Evolutionary conservation across 92 coral and sea anemone species (phyloP).

Genomic region (Virgularia gustaviana): DNA sequence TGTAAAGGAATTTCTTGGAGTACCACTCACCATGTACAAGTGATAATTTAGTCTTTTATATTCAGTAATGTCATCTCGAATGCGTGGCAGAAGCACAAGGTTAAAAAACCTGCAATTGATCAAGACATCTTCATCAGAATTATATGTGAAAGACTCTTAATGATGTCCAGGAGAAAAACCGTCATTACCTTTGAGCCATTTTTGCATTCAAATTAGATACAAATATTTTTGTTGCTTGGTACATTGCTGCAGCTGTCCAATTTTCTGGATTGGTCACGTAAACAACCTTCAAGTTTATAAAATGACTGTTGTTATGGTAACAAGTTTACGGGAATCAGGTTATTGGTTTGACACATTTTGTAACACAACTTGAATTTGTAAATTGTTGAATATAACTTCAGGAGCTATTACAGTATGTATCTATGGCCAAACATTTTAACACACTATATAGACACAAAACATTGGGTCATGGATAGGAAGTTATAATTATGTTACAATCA

Average conservation of each 20-base stretch:
- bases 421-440: no score
- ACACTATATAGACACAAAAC: neutral
- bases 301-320: conserved; percentile 1
- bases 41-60: conserved; percentile 93
- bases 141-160: neutral
- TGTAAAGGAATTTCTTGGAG: no score
- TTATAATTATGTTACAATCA: neutral
- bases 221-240: conserved; percentile 91
- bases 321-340: no score
- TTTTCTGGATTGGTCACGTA: conserved; percentile 84
- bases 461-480: neutral
- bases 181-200: conserved; percentile 91
- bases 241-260: conserved; percentile 97
- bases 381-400: no score
- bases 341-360: neutral
- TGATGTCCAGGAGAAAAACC: neutral
- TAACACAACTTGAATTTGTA: neutral
- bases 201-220: conserved; percentile 91
- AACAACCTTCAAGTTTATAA: conserved; percentile 74
- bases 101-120: conserved; percentile 70
- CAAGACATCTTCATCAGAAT: neutral
- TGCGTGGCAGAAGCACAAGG: conserved; percentile 77
- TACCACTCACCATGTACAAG: conserved; percentile 82
- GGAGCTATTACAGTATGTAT: no score
- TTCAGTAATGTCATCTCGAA: conserved; percentile 93